These are phyloP conservation scores for Xiphias gladius DNA, from an alignment of 2,113 vertebrate genomes.

Conservation along the genomic window DNA sequence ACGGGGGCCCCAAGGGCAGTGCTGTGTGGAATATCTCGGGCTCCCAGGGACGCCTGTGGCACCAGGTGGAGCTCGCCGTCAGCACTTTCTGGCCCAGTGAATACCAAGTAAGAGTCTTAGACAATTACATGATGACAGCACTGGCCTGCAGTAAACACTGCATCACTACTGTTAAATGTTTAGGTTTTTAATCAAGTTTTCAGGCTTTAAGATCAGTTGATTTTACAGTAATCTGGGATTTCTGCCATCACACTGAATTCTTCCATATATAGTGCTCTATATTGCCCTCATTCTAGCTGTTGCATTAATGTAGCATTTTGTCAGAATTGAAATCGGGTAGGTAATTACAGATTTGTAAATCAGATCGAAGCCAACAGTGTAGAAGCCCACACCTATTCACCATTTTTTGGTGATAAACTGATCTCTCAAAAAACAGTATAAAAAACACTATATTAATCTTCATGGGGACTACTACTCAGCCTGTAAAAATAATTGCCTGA, in stretches of 20 bases:
- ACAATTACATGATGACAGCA: background rate
- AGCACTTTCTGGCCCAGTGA: slow-evolving; percentile 98
- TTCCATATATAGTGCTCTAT: background rate
- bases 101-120: slow-evolving; percentile 90
- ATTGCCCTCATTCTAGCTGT: too few relatives aligned
- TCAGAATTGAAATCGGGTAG: too few relatives aligned
- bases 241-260: slow-evolving; percentile 1
- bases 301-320: too few relatives aligned
- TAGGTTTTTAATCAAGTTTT: background rate
- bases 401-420: too few relatives aligned
- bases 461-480: background rate
- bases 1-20: slow-evolving; percentile 89
- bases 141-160: background rate
- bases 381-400: background rate
- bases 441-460: background rate
- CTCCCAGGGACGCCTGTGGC: slow-evolving; percentile 93
- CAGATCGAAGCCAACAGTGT: background rate
- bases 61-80: slow-evolving; percentile 95
- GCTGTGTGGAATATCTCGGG: slow-evolving; percentile 93
- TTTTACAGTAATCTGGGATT: background rate
- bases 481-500: background rate
- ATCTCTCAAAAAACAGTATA: too few relatives aligned
- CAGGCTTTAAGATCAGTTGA: background rate
- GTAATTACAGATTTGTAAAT: slow-evolving; percentile 7
- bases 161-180: background rate